Evolutionary conservation across 2,797 vertebrate species (phyloP).

Genomic region (Benthosema pterotum): DNA sequence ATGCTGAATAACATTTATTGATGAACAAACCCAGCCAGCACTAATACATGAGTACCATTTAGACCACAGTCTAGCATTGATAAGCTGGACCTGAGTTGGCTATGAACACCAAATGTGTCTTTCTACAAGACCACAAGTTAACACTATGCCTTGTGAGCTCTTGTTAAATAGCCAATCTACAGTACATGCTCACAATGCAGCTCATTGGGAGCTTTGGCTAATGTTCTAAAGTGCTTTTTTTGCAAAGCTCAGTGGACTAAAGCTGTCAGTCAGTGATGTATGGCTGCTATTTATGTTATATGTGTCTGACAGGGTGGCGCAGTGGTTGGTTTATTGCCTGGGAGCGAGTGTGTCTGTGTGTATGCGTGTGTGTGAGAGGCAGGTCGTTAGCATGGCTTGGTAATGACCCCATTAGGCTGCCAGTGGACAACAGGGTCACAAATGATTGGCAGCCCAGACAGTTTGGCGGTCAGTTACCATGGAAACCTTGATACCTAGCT

Average conservation of each 20-base stretch:
- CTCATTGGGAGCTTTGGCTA: too few relatives aligned
- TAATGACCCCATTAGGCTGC: background rate
- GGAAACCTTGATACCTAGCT: conserved; percentile 5
- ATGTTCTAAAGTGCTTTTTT: conserved; percentile 6
- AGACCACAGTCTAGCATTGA: too few relatives aligned
- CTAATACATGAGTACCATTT: too few relatives aligned
- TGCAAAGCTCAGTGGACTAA: conserved; percentile 16
- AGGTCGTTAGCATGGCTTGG: background rate
- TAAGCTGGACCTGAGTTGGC: too few relatives aligned
- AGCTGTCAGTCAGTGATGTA: conserved; percentile 28
- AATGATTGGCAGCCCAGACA: conserved; percentile 34
- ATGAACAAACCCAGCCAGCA: too few relatives aligned
- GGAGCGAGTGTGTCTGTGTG: background rate
- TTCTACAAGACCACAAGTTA: too few relatives aligned
- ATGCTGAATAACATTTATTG: too few relatives aligned
- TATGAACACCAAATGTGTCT: too few relatives aligned
- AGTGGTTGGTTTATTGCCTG: conserved; percentile 4
- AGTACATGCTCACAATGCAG: too few relatives aligned
- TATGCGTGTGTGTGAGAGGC: background rate
- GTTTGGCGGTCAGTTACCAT: conserved; percentile 21
- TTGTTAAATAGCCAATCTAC: too few relatives aligned
- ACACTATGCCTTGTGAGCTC: too few relatives aligned
- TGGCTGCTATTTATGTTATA: conserved; percentile 33
- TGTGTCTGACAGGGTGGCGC: conserved; percentile 32
- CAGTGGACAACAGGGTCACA: conserved; percentile 1